Percentiles rank a stretch among this genome's conserved stretches.
phyloP scores from a whole-genome alignment of 92 coral and sea anemone genomes.

The Blastomussa wellsi region DNA sequence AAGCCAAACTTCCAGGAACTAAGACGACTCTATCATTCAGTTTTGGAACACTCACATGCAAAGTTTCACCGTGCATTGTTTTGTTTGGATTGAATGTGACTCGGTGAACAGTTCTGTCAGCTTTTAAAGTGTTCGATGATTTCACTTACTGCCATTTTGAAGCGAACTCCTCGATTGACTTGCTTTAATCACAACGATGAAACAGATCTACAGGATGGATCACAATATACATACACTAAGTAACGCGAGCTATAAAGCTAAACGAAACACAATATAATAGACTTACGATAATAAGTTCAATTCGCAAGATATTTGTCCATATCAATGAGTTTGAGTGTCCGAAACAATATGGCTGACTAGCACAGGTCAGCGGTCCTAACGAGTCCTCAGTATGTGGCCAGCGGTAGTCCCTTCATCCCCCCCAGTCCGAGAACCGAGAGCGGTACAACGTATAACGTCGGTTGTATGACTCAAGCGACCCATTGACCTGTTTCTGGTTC shows the following conservation, averaged over 20 bases:
- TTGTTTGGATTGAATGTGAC: constrained; percentile 25
- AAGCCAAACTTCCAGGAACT: constrained; percentile 10
- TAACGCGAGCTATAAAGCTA: no score
- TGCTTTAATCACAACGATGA: no score
- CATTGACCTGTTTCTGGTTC: neutral
- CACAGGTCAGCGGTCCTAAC: no score
- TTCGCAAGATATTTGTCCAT: no score
- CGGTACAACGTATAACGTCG: neutral
- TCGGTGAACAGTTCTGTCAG: constrained; percentile 15
- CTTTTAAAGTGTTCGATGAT: constrained; percentile 10
- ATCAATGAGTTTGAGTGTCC: no score
- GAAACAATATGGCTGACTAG: no score
- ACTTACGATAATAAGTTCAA: no score
- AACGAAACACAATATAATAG: no score
- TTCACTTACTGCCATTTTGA: neutral
- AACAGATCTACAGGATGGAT: no score
- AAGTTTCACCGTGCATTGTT: constrained; percentile 7
- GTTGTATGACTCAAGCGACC: neutral
- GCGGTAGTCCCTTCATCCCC: constrained; percentile 3
- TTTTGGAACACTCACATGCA: constrained; percentile 6
- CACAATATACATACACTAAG: no score
- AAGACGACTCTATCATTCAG: constrained; percentile 24
- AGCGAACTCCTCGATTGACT: no score
- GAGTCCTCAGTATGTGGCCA: no score
- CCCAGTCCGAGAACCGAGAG: neutral